Evolutionary conservation across 2,113 vertebrate genomes (phyloP).

Genomic region (Zosterops pallidus): DNA sequence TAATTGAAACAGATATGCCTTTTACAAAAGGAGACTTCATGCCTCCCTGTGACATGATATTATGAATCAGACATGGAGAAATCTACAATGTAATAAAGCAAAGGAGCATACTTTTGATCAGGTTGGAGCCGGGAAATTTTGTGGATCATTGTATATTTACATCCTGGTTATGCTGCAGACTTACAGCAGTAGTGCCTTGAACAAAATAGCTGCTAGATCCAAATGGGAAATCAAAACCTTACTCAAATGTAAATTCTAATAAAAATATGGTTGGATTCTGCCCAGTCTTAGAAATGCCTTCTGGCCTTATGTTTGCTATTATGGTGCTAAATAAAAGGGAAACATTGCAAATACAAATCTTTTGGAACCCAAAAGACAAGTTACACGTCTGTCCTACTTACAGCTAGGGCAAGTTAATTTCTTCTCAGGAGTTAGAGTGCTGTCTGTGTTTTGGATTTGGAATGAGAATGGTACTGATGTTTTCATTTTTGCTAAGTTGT

Average conservation of each 20-base stretch:
- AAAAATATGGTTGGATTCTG: not conserved
- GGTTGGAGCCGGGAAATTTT: not conserved
- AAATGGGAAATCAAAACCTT: not conserved
- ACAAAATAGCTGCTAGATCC: not conserved
- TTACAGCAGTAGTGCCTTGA: not conserved
- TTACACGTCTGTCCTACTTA: not conserved
- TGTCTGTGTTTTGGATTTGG: not conserved
- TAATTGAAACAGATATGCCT: not conserved
- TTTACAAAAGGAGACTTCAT: not conserved
- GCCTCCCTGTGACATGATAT: not conserved
- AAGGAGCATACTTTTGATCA: not conserved
- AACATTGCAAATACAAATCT: not conserved
- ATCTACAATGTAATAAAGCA: not conserved
- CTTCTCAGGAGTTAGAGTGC: not conserved
- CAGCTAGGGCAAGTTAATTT: not conserved
- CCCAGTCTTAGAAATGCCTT: not conserved
- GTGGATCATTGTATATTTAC: not conserved
- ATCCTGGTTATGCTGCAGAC: not conserved
- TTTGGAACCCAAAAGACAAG: accelerated
- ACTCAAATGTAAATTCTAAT: not conserved
- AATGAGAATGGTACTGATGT: not conserved
- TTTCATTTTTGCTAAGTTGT: not conserved
- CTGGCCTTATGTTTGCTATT: not conserved
- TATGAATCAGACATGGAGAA: not conserved
- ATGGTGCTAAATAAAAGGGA: not conserved